Base-by-base conservation (phyloP, 2,113 vertebrate species). In the Malurus elegans region DNA sequence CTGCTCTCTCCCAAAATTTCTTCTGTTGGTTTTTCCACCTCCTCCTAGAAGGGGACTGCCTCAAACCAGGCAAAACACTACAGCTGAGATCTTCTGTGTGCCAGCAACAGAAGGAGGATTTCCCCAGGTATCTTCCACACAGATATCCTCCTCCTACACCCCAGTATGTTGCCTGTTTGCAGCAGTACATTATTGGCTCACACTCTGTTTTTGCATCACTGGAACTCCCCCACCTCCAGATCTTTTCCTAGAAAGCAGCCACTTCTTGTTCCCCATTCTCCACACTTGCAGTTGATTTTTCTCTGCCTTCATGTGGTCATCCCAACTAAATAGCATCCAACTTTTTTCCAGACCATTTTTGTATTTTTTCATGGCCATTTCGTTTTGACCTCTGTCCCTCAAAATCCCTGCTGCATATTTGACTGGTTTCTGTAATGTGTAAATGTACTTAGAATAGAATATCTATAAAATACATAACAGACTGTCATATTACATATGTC, bases 91-190 rank as follows among this genome's bases (percentile, higher is more conserved):
- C 61, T 82, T 80, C 53, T 57, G 84, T 58, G n/a, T 70, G 79
- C 67, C 90, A 94, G 45, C 40, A 82, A 94, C 79, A 95, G 93
- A 90, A 87, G 90, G 84, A 91, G 85, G 90, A 73, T 92, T 96
- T 93, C 53, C 69, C 50, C 92, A 95, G 85, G 88, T 96, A 47
- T 86, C 62, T 88, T 82, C 82, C 92, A 76, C 79, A 58, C 44
- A 92, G 70, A 66, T 32, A 45, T 64, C 48, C 38, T 67, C 92
- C 90, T 94, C 90, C 93, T 57, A 73, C 92, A 85, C 12, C 40
- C 60, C 85, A 79, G 34, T 40, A 75, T 53, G 81, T 45, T 82
- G 84, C 73, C 70, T 87, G 47, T 80, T 91, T 81, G 65, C 54
- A 89, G 53, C 74, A 88, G 44, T 73, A 90, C 50, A 42, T 76